Evolutionary conservation across 2,797 vertebrate genomes (phyloP), one percentile per base, ranked within the genome.

Genomic region (Morus bassanus): DNA sequence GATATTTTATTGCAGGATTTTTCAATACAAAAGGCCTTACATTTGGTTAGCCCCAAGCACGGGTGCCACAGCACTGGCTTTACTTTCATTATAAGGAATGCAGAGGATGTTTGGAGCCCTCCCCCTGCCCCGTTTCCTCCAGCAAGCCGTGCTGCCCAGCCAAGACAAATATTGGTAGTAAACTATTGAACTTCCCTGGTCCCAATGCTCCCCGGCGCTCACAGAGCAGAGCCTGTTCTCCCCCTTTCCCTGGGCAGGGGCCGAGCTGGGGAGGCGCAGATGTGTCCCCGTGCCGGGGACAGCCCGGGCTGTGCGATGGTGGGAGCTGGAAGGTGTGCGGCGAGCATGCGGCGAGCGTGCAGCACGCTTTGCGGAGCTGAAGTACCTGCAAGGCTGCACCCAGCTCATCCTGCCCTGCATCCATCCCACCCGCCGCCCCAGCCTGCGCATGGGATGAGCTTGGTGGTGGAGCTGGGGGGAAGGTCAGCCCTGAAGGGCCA

Each of bases 101-200:
- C 79, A 46, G 92, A 93, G 96, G 96, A 94, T 96, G 95, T 92
- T 92, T 79, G 94, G 87, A 96, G 89, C 93, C 91, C 91, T 96
- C 95, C 93, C 92, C 91, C 95, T 89, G 85, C 93, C 94, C 94
- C 28, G 18, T 73, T 97, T 96, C 95, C 95, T 97, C 84, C 92
- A 83, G 84, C 56, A 4, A 65, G 65, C 93, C 4, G 7, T 35
- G 89, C 92, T 2, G 64, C 92, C 51, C 0, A 0, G 95, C 96
- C 94, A 97, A 94, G 87, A 95, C 92, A 96, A 97, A 97, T 94
- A 95, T 91, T 96, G 91, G 95, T 69, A 61, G 60, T 94, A 94
- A 95, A 96, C 94, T 96, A 12, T 95, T 97, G 96, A 96, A 96
- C 96, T 96, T 95, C 85, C 96, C 95, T 22, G 91, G 51, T 68